Evolutionary conservation across 2,888 invertebrate species (phyloP), one percentile per base, ranked within the genome.

Genomic region (Drosophila percnosoma): DNA sequence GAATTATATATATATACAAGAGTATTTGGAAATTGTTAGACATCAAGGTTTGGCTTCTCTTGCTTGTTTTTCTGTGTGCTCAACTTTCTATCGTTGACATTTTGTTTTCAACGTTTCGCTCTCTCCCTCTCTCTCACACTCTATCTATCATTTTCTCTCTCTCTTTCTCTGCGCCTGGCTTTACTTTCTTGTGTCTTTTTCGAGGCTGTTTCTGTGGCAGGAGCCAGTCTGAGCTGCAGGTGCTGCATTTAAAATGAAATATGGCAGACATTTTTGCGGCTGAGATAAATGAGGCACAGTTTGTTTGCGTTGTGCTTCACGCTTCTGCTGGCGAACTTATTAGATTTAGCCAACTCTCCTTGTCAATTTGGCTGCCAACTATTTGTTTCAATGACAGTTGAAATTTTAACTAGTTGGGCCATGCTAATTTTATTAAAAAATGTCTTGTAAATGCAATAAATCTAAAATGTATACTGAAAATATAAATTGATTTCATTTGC

Each of bases 191-290:
- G 42, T 38, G 8, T 53, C 18, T 18, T 49, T 33, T 64, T 33
- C 33, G 73, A 55, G 49, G 52, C 55, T 51, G 11, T 33, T 55
- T 45, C 42, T 53, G 15, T 60, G 59, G 51, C 27, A 54, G 60
- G 59, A 63, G 62, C 58, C 59, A 62, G 74, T 59, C 73, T 62
- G 70, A 60, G 84, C 76, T 88, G 89, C 85, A 85, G 85, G 85
- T 86, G 87, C 85, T 85, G 85, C 84, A 89, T 75, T 79, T 81
- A 74, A 86, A 86, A 85, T 88, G 89, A 86, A 85, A 85, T 85
- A 85, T 86, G 89, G 87, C 70, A 80, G 87, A 68, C 87, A 83
- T 86, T 88, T 88, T 86, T 83, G 83, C 84, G 89, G 87, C 74
- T 77, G 73, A 85, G 77, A 81, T 88, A 86, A 83, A 83, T 80